Base-by-base conservation (phyloP, 2,888 invertebrate genomes). In the Sinopyrophorus schimmeli region DNA sequence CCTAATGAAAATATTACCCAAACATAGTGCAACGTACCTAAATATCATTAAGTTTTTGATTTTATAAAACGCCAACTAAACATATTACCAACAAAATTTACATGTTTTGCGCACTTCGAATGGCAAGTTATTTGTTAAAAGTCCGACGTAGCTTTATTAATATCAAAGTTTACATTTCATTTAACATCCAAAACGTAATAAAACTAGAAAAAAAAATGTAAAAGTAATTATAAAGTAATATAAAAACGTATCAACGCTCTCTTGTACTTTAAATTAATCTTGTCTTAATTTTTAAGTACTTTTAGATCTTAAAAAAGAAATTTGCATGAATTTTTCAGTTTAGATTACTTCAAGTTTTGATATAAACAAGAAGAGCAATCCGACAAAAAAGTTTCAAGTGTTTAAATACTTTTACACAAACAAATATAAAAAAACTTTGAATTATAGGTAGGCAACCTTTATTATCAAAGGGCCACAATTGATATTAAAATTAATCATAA, bases 171-270 rank as follows among this genome's bases (percentile, higher is more conserved):
- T 52, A 47, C 52, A 40, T 52, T 52, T 52, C 47, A 47, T 52
- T 52, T 52, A n/a, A 26, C 26, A 42, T 31, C 47, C 38, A 47
- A 31, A 37, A 51, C 14, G 46, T 42, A 51, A 51, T 51, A 47
- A 51, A 47, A 51, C 46, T 39, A 51, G 46, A 51, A 17, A 27
- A 23, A 28, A 39, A 50, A 40, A 12, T 46, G 44, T 34, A 47
- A 51, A 53, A 53, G 53, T 53, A 53, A 53, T 53, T 53, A 53
- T 28, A 48, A 53, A 53, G 53, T 53, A 48, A 53, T 53, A 53
- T 44, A 48, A 53, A 43, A 48, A 47, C 43, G 40, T 51, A 51
- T 51, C 41, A 51, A 32, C 47, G 40, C 28, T 42, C 31, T 28
- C 42, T 42, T 38, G 51, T 32, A 20, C 23, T 23, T 32, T 37